Percentiles rank a stretch among this genome's conserved stretches.
phyloP scores from a whole-genome alignment of 2,888 invertebrate genomes.

The Eilema depressum region DNA sequence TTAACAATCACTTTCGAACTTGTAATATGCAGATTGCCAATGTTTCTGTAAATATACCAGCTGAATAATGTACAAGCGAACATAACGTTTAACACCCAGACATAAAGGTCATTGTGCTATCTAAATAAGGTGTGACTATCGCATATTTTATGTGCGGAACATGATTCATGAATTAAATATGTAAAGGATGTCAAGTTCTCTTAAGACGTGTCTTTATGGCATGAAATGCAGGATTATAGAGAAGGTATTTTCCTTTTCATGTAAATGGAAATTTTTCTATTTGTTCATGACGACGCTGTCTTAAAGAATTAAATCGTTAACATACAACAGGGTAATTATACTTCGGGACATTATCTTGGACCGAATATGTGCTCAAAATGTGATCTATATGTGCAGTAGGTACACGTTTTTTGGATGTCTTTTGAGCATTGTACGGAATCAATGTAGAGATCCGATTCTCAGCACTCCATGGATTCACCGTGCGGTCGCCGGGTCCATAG shows the following conservation, averaged over 20 bases:
- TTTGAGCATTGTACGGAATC: too few relatives aligned
- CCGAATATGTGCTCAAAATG: too few relatives aligned
- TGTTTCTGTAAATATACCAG: constrained; percentile 32
- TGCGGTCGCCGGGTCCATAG: too few relatives aligned
- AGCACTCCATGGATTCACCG: too few relatives aligned
- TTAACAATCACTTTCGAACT: constrained; percentile 43
- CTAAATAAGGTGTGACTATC: constrained; percentile 36
- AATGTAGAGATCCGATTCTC: too few relatives aligned
- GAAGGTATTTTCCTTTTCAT: constrained; percentile 11
- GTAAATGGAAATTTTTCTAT: background rate
- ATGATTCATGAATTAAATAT: constrained; percentile 51
- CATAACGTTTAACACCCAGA: constrained; percentile 28
- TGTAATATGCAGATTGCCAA: constrained; percentile 36
- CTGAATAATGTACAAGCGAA: constrained; percentile 23
- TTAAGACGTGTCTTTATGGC: constrained; percentile 22
- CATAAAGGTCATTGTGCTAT: constrained; percentile 46
- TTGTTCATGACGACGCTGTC: background rate
- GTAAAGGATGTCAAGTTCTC: constrained; percentile 41
- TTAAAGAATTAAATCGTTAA: background rate
- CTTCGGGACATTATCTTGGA: too few relatives aligned
- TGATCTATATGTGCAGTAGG: too few relatives aligned
- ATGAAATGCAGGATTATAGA: constrained; percentile 20
- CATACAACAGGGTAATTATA: background rate
- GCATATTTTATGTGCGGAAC: constrained; percentile 26
- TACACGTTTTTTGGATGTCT: too few relatives aligned